Evolutionary conservation across 64 coral and sea anemone species (phyloP).

Genomic region (Stichodactyla helianthus): DNA sequence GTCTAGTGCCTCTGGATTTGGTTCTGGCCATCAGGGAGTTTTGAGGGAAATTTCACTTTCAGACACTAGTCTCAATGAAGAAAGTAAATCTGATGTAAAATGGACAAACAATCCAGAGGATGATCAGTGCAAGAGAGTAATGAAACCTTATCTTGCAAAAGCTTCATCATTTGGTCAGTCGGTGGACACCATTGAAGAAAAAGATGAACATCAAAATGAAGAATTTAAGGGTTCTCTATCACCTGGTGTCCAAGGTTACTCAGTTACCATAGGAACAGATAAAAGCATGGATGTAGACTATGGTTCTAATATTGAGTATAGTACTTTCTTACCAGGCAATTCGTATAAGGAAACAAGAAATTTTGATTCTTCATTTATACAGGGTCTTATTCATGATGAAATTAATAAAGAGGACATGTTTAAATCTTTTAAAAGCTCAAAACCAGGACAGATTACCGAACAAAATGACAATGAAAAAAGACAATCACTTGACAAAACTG

Average conservation of each 20-base stretch:
- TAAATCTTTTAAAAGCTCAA: neutral
- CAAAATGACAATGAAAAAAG: neutral
- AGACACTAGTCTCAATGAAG: neutral
- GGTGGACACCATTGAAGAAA: constrained; percentile 24
- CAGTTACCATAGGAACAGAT: neutral
- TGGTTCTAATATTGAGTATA: neutral
- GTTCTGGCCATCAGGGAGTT: neutral
- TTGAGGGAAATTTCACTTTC: constrained; percentile 20
- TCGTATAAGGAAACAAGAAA: neutral
- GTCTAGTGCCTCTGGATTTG: neutral
- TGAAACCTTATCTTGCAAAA: neutral
- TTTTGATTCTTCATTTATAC: neutral
- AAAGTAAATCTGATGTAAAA: neutral
- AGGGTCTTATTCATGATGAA: neutral
- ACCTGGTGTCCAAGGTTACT: neutral
- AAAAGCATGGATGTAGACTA: neutral
- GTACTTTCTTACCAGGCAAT: neutral
- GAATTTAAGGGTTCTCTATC: neutral
- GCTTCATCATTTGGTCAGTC: neutral
- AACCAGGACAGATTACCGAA: neutral
- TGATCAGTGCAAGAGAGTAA: neutral
- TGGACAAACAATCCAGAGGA: constrained; percentile 14
- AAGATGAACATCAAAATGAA: neutral
- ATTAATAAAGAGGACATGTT: neutral
- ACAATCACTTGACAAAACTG: neutral